phyloP scores from a whole-genome alignment of 1,140 invertebrate genomes.

The Ooceraea biroi region DNA sequence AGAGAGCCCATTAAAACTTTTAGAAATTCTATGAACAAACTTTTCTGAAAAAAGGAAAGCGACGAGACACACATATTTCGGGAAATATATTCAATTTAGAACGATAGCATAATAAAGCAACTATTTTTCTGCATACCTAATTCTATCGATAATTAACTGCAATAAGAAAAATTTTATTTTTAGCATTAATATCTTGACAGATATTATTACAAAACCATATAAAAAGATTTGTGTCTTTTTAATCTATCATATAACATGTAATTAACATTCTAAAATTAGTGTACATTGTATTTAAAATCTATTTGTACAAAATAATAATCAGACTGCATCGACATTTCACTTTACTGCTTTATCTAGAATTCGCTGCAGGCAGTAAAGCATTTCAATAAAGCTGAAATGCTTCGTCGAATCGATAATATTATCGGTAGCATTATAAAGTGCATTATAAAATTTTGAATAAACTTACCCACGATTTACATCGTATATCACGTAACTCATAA shows the following conservation, averaged over 20 bases:
- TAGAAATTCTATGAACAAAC: neutral
- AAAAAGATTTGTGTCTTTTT: no score
- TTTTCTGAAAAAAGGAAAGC: neutral
- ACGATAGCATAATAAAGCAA: neutral
- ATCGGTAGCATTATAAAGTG: neutral
- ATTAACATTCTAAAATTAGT: no score
- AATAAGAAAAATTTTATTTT: no score
- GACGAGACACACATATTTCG: neutral
- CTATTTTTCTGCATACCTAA: no score
- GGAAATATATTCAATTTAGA: neutral
- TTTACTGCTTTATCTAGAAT: neutral
- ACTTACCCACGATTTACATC: conserved; percentile 86
- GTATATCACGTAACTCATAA: conserved; percentile 87
- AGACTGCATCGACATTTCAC: neutral
- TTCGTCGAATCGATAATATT: neutral
- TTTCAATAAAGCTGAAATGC: conserved; percentile 55
- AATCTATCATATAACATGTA: no score
- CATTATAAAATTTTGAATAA: neutral
- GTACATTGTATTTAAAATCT: neutral
- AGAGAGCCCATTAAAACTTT: neutral
- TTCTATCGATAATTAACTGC: no score
- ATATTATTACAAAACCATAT: no score
- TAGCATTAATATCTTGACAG: no score
- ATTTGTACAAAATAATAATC: neutral
- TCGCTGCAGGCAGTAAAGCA: no score